These are phyloP conservation scores for Acanthopagrus latus DNA, from an alignment of 2,797 vertebrate genomes.

Conservation along the genomic window DNA sequence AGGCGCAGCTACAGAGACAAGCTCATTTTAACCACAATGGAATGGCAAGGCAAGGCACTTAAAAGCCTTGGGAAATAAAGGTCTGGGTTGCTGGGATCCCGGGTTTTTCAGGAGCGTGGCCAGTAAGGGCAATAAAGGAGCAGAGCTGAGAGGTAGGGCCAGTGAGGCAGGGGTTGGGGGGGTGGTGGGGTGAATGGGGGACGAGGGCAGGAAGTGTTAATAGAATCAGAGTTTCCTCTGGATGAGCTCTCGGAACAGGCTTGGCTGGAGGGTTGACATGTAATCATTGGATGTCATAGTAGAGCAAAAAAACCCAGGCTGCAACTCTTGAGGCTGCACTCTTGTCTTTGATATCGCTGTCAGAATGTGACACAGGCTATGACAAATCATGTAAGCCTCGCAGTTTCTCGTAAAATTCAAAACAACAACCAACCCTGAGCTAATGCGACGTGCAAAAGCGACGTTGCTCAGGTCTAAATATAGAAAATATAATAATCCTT, in stretches of 20 bases:
- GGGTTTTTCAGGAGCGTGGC: slow-evolving; percentile 60
- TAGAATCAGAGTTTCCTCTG: slow-evolving; percentile 74
- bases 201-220: slow-evolving; percentile 70
- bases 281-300: slow-evolving; percentile 74
- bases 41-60: slow-evolving; percentile 60
- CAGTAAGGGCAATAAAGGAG: slow-evolving; percentile 72
- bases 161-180: slow-evolving; percentile 21
- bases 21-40: slow-evolving; percentile 71
- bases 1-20: slow-evolving; percentile 47
- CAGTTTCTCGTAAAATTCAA: slow-evolving; percentile 42
- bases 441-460: slow-evolving; percentile 17
- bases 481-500: slow-evolving; percentile 30
- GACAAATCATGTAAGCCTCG: slow-evolving; percentile 56
- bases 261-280: slow-evolving; percentile 67
- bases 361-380: slow-evolving; percentile 42
- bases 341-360: slow-evolving; percentile 57
- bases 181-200: slow-evolving; percentile 17
- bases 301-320: slow-evolving; percentile 49
- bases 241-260: slow-evolving; percentile 62
- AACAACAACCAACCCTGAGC: slow-evolving; percentile 19
- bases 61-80: slow-evolving; percentile 75
- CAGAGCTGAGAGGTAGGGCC: slow-evolving; percentile 30
- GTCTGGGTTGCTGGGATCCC: slow-evolving; percentile 63
- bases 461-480: slow-evolving; percentile 16
- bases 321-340: slow-evolving; percentile 44